phyloP scores from a whole-genome alignment of 2,797 vertebrate genomes.

The Perdix hodgsoniae region DNA sequence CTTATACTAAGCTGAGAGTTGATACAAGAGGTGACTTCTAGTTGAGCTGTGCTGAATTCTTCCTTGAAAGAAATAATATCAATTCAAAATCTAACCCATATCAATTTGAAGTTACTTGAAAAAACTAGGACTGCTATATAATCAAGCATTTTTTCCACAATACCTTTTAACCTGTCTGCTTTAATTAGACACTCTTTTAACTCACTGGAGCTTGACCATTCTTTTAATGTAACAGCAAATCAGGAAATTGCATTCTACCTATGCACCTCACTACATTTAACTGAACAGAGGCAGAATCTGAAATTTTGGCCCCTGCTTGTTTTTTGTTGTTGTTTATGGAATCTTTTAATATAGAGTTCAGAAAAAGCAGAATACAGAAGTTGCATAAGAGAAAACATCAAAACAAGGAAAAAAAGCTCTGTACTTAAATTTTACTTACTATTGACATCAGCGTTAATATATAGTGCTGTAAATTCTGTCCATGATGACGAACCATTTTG shows the following conservation, averaged over 20 bases:
- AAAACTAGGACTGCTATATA: not conserved
- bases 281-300: not conserved
- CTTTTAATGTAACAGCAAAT: not conserved
- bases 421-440: conserved; percentile 91
- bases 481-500: conserved; percentile 93
- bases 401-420: not conserved
- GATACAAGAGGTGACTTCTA: not conserved
- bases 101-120: not conserved
- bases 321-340: not conserved
- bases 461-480: conserved; percentile 93
- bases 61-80: not conserved
- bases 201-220: not conserved
- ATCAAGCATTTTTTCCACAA: not conserved
- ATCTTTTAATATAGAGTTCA: not conserved
- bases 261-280: not conserved
- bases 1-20: not conserved
- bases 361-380: not conserved
- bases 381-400: not conserved
- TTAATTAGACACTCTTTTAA: not conserved
- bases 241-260: not conserved
- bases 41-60: not conserved
- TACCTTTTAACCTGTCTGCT: not conserved
- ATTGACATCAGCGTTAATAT: conserved; percentile 98
- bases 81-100: not conserved
- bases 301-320: not conserved